Base-by-base conservation (phyloP, 2,797 vertebrate genomes). In the Trachurus trachurus region DNA sequence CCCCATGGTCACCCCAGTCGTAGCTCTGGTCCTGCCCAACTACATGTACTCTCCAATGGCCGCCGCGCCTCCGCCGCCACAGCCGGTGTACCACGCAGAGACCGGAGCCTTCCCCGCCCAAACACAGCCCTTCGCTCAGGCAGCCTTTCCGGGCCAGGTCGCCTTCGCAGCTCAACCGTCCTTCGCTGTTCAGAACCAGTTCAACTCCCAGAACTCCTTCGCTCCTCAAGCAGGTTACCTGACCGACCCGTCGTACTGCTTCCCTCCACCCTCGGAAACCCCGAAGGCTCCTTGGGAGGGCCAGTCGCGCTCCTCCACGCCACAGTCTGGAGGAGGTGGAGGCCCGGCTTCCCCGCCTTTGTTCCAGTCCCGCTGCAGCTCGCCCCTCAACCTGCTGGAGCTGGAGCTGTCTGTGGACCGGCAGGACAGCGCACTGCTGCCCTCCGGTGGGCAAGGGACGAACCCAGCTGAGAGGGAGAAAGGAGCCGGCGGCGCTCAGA, bases 281-380 rank as follows among this genome's bases (percentile, higher is more conserved):
- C 93, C 94, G 0, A 96, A 94, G 80, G 80, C 80, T 17, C 60
- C 87, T 0, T 11, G 81, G 21, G 94, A 94, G 1, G 93, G 75
- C 22, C 89, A 72, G 3, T 97, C 96, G 4, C 89, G 93, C 6
- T 96, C 95, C 31, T 95, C 96, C 54, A 97, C 96, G 0, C 96
- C 96, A 0, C 93, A 91, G 29, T 96, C 95, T 0, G 50, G 74
- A 49, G 91, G 89, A 13, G 93, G 81, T 7, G 87, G 87, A 1
- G 95, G 95, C 57, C 95, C 91, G 10, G 86, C 88, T 0, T 97
- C 97, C 0, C 96, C 97, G 0, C 95, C 96, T 0, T 87, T 98
- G 9, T 98, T 98, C 85, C 97, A 97, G 83, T 99, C 98, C 0
- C 91, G 96, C 19, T 98, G 97, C 90, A 99, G 98, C 93, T 98